These are phyloP conservation scores for Micronycteris hirsuta DNA, from an alignment of 2,113 vertebrate genomes.

Conservation along the genomic window DNA sequence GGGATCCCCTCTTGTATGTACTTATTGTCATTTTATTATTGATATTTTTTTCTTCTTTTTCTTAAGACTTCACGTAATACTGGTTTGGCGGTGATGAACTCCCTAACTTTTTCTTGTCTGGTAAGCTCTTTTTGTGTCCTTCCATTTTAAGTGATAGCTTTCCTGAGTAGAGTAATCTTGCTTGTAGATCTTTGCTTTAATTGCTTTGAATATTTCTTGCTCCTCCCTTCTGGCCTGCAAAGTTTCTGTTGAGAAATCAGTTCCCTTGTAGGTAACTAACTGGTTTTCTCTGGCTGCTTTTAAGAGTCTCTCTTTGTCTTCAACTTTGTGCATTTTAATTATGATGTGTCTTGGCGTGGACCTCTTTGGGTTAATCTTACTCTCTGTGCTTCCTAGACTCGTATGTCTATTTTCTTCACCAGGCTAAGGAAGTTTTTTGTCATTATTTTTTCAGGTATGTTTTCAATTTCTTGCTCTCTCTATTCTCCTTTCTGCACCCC, in stretches of 20 bases:
- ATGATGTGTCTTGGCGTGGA: background rate
- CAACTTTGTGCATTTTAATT: background rate
- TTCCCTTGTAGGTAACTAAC: background rate
- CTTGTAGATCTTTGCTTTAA: background rate
- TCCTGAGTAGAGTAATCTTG: background rate
- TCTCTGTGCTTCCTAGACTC: background rate
- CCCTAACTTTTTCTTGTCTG: background rate
- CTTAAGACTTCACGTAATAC: background rate
- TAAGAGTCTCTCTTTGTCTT: background rate
- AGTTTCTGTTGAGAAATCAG: background rate
- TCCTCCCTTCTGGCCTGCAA: background rate
- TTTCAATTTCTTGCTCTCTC: background rate
- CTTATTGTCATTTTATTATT: no score
- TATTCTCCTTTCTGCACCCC: background rate
- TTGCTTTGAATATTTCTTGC: background rate
- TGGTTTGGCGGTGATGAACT: background rate
- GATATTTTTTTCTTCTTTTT: background rate
- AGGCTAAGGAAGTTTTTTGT: background rate
- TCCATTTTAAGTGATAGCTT: background rate
- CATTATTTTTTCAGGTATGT: background rate
- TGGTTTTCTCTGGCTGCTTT: background rate
- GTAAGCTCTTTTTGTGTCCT: background rate
- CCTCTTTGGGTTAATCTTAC: background rate
- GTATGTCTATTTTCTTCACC: background rate
- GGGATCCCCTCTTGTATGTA: no score